Evolutionary conservation across 2,113 vertebrate species (phyloP).

Genomic region (Gobiocypris rarus): DNA sequence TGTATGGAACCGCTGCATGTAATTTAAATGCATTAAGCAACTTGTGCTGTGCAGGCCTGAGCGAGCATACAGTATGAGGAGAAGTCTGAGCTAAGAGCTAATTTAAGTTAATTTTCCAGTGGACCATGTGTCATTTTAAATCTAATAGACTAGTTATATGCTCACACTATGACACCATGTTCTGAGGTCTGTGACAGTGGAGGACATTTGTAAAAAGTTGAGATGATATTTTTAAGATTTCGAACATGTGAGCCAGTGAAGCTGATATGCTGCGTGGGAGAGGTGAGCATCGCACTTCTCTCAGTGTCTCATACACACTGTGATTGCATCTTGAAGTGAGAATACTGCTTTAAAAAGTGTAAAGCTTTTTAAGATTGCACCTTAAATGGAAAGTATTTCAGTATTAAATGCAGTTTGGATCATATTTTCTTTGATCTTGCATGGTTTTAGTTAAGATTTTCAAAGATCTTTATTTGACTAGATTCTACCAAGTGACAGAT

Average conservation of each 20-base stretch:
- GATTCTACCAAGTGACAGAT: background rate
- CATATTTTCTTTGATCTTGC: background rate
- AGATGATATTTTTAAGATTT: constrained; percentile 12
- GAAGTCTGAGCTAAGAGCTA: background rate
- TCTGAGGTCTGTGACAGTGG: constrained; percentile 11
- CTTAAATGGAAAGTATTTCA: background rate
- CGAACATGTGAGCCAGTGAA: constrained; percentile 1
- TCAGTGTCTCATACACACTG: background rate
- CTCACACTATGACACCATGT: background rate
- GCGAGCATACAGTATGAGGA: background rate
- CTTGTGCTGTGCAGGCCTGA: background rate
- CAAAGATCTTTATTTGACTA: background rate
- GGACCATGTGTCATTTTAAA: constrained; percentile 21
- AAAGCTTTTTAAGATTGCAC: background rate
- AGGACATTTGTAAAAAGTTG: background rate
- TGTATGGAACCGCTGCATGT: background rate
- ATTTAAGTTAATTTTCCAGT: background rate
- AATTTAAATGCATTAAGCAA: background rate
- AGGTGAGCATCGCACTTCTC: constrained; percentile 15
- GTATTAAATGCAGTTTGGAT: background rate
- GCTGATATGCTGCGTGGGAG: constrained; percentile 36
- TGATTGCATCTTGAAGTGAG: background rate
- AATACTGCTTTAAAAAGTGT: background rate
- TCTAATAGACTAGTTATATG: constrained; percentile 6
- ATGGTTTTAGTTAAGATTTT: background rate